Evolutionary conservation across 2,888 invertebrate genomes (phyloP), one percentile per base, ranked within the genome.

Genomic region (Perdita meconis): DNA sequence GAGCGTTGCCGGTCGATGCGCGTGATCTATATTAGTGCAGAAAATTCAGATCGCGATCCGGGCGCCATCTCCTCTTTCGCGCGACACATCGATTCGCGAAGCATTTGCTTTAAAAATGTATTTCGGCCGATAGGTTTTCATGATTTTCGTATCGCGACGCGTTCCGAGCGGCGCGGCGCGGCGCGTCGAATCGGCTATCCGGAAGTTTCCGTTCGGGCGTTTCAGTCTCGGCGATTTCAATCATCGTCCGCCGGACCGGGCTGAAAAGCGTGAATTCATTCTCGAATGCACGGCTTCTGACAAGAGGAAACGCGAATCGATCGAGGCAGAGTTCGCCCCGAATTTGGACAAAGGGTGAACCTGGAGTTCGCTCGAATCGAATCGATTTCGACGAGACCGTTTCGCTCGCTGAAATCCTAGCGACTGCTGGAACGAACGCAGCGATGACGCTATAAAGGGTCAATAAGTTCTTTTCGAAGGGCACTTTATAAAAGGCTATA

Each of bases 1-100:
- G 53, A 61, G 64, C 65, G 63, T 75, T 71, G 51, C 50, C 61
- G 65, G 73, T 70, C 74, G 57, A 55, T 65, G 59, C 30, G n/a
- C 34, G 44, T 59, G 69, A 83, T 78, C 61, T 78, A 60, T 73
- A 64, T 50, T 13, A 19, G 5, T 24, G 22, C 22, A 44, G 26
- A 55, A 51, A 40, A 19, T 42, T n/a, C 44, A 10, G 16, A 24
- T 40, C 22, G 57, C 1, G 3, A 3, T 2, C 13, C 42, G n/a
- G n/a, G n/a, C n/a, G n/a, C n/a, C n/a, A n/a, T n/a, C n/a, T n/a
- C n/a, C n/a, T n/a, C n/a, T n/a, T n/a, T n/a, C n/a, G n/a, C n/a
- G n/a, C n/a, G n/a, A n/a, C n/a, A n/a, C n/a, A n/a, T n/a, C n/a
- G n/a, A n/a, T n/a, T n/a, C n/a, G n/a, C n/a, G n/a, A n/a, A n/a